Evolutionary conservation across 2,888 invertebrate genomes (phyloP).

Genomic region (Molorchus minor): DNA sequence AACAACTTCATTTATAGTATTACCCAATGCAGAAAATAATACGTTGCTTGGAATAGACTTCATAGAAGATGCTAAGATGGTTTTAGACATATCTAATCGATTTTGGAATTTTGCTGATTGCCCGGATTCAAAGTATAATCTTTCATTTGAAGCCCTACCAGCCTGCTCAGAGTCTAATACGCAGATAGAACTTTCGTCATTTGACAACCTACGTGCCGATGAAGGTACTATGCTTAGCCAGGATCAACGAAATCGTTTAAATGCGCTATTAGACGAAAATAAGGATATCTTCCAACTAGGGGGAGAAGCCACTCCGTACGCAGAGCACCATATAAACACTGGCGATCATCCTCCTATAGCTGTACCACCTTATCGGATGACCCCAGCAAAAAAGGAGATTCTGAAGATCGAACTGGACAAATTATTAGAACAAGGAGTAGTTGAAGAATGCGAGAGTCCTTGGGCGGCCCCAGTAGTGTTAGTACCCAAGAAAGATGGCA

Average conservation of each 20-base stretch:
- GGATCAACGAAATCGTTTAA: background rate
- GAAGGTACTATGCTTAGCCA: constrained; percentile 16
- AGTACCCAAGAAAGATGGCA: constrained; percentile 31
- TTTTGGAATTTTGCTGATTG: constrained; percentile 12
- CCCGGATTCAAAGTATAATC: background rate
- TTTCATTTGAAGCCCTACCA: constrained; percentile 1
- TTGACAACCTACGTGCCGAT: constrained; percentile 20
- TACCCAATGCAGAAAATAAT: constrained; percentile 2
- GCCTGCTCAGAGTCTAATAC: background rate
- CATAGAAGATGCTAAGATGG: constrained; percentile 12
- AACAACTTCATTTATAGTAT: constrained; percentile 6
- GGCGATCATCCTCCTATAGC: constrained; percentile 24
- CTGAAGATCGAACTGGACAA: constrained; percentile 14
- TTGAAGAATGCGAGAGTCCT: constrained; percentile 18
- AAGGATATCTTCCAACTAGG: constrained; percentile 9
- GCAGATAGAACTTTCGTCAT: background rate
- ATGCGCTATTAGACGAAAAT: background rate
- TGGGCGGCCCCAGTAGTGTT: constrained; percentile 33
- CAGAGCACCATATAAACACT: constrained; percentile 24
- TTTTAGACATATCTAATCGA: constrained; percentile 1
- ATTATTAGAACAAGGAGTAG: constrained; percentile 9
- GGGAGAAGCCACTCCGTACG: constrained; percentile 14
- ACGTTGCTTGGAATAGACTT: constrained; percentile 13
- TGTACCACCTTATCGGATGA: constrained; percentile 21
- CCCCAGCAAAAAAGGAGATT: constrained; percentile 10